A percentile compares a stretch with the other conserved stretches of the same genome.
These are phyloP conservation scores for Antechinus stuartii DNA, from an alignment of 2,113 vertebrate species.

Conservation along the genomic window DNA sequence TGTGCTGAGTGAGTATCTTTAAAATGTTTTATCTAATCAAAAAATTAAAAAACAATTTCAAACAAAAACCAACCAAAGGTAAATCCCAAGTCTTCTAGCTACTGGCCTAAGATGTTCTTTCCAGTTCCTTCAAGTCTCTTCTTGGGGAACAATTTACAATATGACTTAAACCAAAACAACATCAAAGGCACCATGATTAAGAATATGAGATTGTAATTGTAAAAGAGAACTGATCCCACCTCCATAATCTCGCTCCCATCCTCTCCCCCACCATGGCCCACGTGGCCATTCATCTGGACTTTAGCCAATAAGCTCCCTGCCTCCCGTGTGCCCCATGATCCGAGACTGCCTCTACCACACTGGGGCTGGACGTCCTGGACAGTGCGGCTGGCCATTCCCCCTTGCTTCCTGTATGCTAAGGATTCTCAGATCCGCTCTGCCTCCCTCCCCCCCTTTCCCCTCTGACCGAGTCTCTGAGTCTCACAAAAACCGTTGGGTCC, in stretches of 20 bases:
- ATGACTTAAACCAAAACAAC: background rate
- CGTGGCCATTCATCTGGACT: background rate
- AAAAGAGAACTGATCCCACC: background rate
- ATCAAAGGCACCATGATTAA: background rate
- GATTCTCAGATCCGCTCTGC: background rate
- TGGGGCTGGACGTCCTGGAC: no score
- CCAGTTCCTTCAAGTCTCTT: background rate
- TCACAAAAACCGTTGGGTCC: background rate
- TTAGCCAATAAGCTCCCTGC: background rate
- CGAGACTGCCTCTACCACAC: background rate
- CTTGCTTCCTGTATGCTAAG: background rate
- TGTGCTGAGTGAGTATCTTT: background rate
- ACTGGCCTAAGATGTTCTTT: background rate
- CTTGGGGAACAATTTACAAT: background rate
- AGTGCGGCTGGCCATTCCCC: no score
- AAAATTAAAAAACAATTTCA: background rate
- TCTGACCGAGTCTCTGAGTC: background rate
- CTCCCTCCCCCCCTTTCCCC: no score
- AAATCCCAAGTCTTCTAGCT: background rate
- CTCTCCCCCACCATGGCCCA: background rate
- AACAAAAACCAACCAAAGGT: background rate
- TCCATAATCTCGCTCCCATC: background rate
- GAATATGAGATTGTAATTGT: background rate
- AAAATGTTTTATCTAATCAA: background rate
- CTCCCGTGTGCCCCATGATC: background rate